Evolutionary conservation across 2,113 vertebrate species (phyloP).

Genomic region (Podiceps cristatus): DNA sequence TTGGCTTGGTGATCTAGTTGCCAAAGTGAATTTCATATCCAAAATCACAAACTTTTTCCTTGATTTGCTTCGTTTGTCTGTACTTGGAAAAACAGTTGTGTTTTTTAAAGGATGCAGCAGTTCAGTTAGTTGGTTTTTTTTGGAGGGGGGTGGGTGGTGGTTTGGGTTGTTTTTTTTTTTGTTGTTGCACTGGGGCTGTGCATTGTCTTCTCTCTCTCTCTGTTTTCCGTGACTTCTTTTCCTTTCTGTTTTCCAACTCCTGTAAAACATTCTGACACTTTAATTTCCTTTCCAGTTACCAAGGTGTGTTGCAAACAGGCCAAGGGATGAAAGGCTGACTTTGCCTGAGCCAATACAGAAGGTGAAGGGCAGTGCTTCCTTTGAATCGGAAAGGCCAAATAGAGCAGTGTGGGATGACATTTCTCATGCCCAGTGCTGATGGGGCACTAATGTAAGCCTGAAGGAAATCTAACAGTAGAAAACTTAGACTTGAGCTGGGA

Average conservation of each 20-base stretch:
- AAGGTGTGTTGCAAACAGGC: neutral
- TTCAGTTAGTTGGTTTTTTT: neutral
- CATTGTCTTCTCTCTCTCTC: neutral
- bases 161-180: neutral
- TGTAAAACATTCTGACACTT: neutral
- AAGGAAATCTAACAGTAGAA: neutral
- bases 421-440: neutral
- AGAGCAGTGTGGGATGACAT: rapidly evolving
- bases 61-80: neutral
- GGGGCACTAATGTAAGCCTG: neutral
- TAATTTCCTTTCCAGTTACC: neutral
- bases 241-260: neutral
- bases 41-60: neutral
- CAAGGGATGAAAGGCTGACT: rapidly evolving
- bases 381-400: neutral
- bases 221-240: neutral
- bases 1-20: neutral
- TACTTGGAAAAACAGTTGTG: neutral
- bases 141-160: no score
- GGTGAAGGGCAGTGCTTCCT: neutral
- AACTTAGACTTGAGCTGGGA: neutral
- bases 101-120: neutral
- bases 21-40: neutral
- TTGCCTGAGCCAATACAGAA: neutral
- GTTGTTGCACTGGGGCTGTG: neutral